Evolutionary conservation across 2,797 vertebrate species (phyloP).

Genomic region (Lacerta bilineata): DNA sequence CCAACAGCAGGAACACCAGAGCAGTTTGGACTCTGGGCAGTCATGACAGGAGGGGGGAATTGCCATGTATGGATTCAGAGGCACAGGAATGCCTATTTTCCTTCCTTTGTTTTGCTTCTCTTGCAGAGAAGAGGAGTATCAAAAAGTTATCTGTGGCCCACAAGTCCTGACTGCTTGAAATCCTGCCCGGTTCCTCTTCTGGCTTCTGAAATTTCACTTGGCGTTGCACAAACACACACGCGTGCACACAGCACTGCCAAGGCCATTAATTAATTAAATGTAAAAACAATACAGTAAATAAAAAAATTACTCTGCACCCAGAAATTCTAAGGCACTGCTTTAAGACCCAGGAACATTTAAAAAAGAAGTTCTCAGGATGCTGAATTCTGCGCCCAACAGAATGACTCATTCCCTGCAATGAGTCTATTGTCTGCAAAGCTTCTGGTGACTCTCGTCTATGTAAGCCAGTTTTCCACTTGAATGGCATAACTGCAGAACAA

Average conservation of each 20-base stretch:
- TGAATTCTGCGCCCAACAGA: background rate
- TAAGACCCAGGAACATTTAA: background rate
- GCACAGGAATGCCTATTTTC: background rate
- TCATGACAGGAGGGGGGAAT: background rate
- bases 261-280: background rate
- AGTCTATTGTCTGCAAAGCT: no score
- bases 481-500: background rate
- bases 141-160: background rate
- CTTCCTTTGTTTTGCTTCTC: background rate
- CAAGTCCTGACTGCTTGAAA: background rate
- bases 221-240: no score
- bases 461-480: background rate
- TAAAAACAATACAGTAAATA: background rate
- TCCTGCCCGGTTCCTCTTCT: background rate
- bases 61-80: background rate
- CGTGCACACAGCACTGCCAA: background rate
- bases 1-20: background rate
- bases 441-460: no score
- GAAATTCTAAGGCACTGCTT: background rate
- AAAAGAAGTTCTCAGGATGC: background rate
- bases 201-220: background rate
- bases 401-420: background rate
- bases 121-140: background rate
- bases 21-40: background rate
- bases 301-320: no score